Base-by-base conservation (phyloP, 1,140 invertebrate genomes). In the Cotesia typhae region DNA sequence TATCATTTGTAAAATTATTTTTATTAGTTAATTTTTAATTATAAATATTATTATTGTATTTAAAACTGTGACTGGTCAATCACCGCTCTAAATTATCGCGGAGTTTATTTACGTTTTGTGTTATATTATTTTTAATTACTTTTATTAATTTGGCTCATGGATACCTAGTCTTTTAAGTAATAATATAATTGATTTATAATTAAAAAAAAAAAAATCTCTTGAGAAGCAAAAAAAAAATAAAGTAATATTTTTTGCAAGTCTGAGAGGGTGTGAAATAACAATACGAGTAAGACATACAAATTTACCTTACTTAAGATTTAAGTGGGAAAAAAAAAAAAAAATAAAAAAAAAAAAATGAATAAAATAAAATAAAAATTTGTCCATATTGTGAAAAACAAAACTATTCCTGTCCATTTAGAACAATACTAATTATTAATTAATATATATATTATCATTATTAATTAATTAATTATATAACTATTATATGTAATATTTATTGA, bases 331-430 rank as follows among this genome's bases (percentile, higher is more conserved):
- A 28, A 28, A 28, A 28, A 28, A 28, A 75, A 75, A 28, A 28
- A 28, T 2, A 28, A 28, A 28, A 28, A 28, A 28, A 28, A 28
- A 28, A 28, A 28, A 28, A 28, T 2, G 3, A 28, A 28, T 2
- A 28, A 28, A 28, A 28, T 2, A 28, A 28, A 79, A 47, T 47
- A 47, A 9, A 47, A 47, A 79, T 77, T 83, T 80, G 80, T 79
- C 80, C 80, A 83, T 81, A 82, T 80, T 79, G 75, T 78, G 77
- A 80, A 81, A 73, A 73, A 72, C 72, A 69, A 75, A 73, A 70
- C 82, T 76, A 82, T 80, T 84, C 81, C 83, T 83, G 84, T 84
- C 84, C 83, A 85, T 82, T 83, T 85, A 84, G 81, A 85, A 85
- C 81, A 84, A 83, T 84, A 84, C 81, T 80, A 80, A 75, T 82